Evolutionary conservation across 1,140 invertebrate genomes (phyloP), one percentile per base, ranked within the genome.

Genomic region (Lasioglossum albipes): DNA sequence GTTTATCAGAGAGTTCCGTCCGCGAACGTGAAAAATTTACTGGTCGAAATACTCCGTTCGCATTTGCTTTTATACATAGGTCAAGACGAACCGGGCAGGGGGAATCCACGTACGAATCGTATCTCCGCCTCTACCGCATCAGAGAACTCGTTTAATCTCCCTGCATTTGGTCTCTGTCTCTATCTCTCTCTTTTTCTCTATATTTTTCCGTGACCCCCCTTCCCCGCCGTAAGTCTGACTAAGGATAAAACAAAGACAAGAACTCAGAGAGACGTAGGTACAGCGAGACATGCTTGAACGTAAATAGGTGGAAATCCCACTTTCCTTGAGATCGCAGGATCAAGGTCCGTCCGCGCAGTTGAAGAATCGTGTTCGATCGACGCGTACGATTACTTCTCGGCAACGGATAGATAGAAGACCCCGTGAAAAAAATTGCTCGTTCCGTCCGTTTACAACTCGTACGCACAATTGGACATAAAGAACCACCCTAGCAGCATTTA

Each of bases 1-100:
- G 7, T 27, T 45, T 52, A 16, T 22, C 10, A 27, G 3, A 36
- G 4, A 54, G 13, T 7, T n/a, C 65, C 22, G 59, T 73, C 54
- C 64, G 49, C n/a, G 16, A 45, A 78, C 57, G 67, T 72, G 36
- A 20, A 66, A 20, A 31, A 52, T 75, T 18, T 42, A 87, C 85
- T 89, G 82, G 49, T 64, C 36, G 13, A 4, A 49, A 67, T n/a
- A 9, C 10, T 2, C 62, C 1, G 13, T 52, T 20, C 54, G 67
- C 57, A 59, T 76, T 81, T 66, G 74, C 84, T 89, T 87, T 84
- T 90, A 90, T 27, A 27, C 27, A 27, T 88, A 90, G 73, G 61
- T 42, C 27, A 75, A 5, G 20, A 3, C 42, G 2, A 20, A 62
- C 52, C 57, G 42, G 31, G 59, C 18, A 2, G 22, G 36, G 27